phyloP scores from a whole-genome alignment of 2,888 invertebrate species.

The Mechanitis messenoides region DNA sequence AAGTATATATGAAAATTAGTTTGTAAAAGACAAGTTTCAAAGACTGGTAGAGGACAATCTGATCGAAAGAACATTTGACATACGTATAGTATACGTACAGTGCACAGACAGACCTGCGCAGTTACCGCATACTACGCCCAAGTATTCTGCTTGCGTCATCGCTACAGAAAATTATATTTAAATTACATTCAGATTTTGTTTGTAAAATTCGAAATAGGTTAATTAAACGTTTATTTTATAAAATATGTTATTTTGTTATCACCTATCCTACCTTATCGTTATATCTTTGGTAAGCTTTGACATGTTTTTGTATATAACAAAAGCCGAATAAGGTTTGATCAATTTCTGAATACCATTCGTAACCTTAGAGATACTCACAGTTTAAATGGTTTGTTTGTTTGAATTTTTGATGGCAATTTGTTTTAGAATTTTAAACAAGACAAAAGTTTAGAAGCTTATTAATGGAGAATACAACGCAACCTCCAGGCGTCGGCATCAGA shows the following conservation, averaged over 20 bases:
- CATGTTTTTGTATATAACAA: no score
- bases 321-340: conserved; percentile 10
- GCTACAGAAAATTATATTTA: neutral
- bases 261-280: no score
- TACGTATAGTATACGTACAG: neutral
- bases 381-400: neutral
- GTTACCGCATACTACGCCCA: conserved; percentile 12
- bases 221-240: no score
- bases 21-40: conserved; percentile 20
- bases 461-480: conserved; percentile 55
- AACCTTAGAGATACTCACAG: neutral
- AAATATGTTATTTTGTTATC: no score
- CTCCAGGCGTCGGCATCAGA: conserved; percentile 46
- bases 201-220: no score
- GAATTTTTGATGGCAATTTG: conserved; percentile 5
- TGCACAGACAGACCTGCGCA: conserved; percentile 24
- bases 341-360: conserved; percentile 3
- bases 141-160: conserved; percentile 14
- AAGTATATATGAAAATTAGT: conserved; percentile 8
- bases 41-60: conserved; percentile 23
- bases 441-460: neutral
- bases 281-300: no score
- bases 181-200: no score
- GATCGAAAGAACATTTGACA: conserved; percentile 16
- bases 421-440: neutral